phyloP scores from a whole-genome alignment of 1,140 invertebrate genomes.

The Melipona quadrifasciata region DNA sequence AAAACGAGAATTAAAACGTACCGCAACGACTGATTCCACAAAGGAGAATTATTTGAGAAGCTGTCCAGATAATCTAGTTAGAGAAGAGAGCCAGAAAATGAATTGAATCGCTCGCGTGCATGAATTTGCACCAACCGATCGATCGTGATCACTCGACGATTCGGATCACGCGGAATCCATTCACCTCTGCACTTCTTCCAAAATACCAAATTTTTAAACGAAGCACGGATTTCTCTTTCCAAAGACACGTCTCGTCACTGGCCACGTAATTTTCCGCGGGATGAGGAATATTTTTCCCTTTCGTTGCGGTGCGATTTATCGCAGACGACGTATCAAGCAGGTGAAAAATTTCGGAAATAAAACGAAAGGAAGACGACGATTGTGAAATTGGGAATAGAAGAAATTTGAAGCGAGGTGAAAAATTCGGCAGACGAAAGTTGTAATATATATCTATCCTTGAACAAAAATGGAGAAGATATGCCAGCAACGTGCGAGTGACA shows the following conservation, averaged over 20 bases:
- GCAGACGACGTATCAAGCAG: neutral
- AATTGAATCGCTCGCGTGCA: neutral
- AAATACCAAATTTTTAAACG: too few relatives aligned
- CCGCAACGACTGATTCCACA: constrained; percentile 10
- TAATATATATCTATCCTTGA: neutral
- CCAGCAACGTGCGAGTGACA: neutral
- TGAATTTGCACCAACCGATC: neutral
- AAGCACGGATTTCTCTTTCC: too few relatives aligned
- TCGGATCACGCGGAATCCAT: neutral
- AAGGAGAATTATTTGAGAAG: constrained; percentile 15
- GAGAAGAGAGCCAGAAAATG: neutral
- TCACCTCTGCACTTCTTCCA: neutral
- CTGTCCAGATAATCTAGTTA: neutral
- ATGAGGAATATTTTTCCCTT: neutral
- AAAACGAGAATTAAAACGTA: neutral
- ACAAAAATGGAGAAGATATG: neutral
- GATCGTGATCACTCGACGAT: constrained; percentile 1
- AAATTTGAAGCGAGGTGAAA: too few relatives aligned
- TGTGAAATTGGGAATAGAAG: too few relatives aligned
- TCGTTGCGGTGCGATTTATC: neutral
- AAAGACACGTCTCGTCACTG: too few relatives aligned
- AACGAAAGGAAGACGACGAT: too few relatives aligned
- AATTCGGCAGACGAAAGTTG: neutral
- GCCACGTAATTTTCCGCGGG: neutral
- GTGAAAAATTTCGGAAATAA: too few relatives aligned